Evolutionary conservation across 2,888 invertebrate genomes (phyloP), one percentile per base, ranked within the genome.

Genomic region (Apeira syringaria): DNA sequence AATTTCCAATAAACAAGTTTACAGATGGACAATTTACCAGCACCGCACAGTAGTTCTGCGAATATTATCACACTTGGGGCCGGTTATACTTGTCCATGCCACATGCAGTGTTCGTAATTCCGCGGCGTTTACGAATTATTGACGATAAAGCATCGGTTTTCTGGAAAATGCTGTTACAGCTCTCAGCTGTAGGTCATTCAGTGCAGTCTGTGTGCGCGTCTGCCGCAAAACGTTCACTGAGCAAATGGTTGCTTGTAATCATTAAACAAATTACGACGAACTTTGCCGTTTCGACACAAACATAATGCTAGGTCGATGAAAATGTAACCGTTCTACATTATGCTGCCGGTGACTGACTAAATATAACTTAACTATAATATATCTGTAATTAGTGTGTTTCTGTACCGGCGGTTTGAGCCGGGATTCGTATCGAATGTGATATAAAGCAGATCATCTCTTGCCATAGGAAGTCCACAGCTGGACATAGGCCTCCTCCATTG

Each of bases 81-180:
- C 53, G 55, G 59, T 55, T 55, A 59, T 65, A 52, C 58, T 56
- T 49, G 59, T 56, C 54, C 59, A 63, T 65, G 53, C 70, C 71
- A 68, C 77, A 74, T 74, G 74, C 69, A 66, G 68, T 62, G 66
- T 61, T 63, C 65, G 70, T 77, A 72, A 80, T 73, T 75, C 68
- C 60, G 64, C 64, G 62, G 61, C 68, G 68, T 73, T 80, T 64
- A 70, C 74, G 69, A 77, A 80, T 82, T 80, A 75, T 66, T 76
- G 72, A 67, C 76, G 68, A 79, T 80, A 80, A 81, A 81, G 65
- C 73, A 75, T 71, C 66, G 69, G 68, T 68, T 78, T 80, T 76
- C 81, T 77, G 68, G 80, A 80, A 80, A 78, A 55, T 64, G 50
- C 67, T 66, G 62, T 79, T 68, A 71, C 58, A 59, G 54, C 56